Evolutionary conservation across 2,888 invertebrate species (phyloP), one percentile per base, ranked within the genome.

Genomic region (Melinaea marsaeus): DNA sequence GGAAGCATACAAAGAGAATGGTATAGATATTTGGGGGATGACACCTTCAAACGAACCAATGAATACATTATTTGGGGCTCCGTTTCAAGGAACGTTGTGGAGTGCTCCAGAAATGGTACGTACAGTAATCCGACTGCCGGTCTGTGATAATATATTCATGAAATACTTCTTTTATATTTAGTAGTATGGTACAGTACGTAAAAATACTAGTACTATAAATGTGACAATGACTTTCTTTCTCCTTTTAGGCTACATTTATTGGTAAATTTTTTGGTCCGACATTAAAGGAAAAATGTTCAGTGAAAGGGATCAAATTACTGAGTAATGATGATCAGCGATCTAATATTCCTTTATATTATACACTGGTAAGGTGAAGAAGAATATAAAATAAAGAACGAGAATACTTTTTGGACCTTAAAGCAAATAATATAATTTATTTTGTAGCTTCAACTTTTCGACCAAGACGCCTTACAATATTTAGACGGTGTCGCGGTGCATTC

Each of bases 401-500:
- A 48, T n/a, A 5, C n/a, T 13, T 48, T 48, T 22, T 22, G n/a
- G 22, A n/a, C 6, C 13, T 48, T n/a, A n/a, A 4, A 4, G 22
- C 6, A 22, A 48, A 6, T 48, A 48, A 6, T 48, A 46, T 22
- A 22, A 35, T 11, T 64, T 42, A 45, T 42, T 48, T 69, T 61
- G 4, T 69, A 78, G 72, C 62, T 89, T 78, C 77, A 87, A 74
- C 74, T 77, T 7, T 70, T 75, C 0, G 75, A 83, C 3, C 77
- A 81, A 1, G 78, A 83, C 13, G 90, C 92, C 0, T 68, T 88
- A 7, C 67, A 91, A 3, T 94, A 92, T 73, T 82, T 95, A 0
- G 92, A 93, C 69, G 97, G 96, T 0, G 88, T 95, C 33, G 95
- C 92, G 0, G 86, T 96, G 0, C 97, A 97, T 79, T 97, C 94